Percentiles rank a stretch among this genome's conserved stretches.
Conservation (phyloP, 2,888 invertebrate genomes). For the Aporophyla lueneburgensis region DNA sequence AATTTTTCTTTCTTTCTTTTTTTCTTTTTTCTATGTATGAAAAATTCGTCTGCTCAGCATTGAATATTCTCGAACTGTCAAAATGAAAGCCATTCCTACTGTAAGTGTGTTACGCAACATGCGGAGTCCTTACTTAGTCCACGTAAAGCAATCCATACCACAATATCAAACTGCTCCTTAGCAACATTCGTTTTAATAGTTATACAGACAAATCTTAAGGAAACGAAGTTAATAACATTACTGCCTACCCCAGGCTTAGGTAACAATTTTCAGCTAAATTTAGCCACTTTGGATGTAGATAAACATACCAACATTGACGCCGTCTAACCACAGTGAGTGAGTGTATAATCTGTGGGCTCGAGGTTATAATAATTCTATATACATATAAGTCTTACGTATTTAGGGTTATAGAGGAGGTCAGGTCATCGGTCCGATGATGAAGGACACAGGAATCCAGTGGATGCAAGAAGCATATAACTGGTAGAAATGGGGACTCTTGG, state of each 20-base stretch:
- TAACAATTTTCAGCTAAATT: conserved; percentile 12
- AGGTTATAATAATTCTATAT: background rate
- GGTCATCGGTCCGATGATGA: no score
- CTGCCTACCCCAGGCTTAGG: background rate
- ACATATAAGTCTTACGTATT: no score
- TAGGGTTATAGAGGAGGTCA: no score
- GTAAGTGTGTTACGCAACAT: background rate
- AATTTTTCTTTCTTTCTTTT: no score
- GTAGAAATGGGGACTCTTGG: no score
- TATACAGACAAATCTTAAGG: background rate
- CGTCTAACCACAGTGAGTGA: background rate
- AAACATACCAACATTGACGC: conserved; percentile 9
- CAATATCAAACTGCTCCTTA: background rate
- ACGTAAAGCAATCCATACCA: background rate
- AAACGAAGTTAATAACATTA: background rate
- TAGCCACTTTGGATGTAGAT: conserved; percentile 15
- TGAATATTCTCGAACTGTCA: no score
- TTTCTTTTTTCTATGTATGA: no score
- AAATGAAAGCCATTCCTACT: no score
- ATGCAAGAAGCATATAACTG: no score
- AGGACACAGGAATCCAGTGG: no score
- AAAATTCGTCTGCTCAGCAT: no score
- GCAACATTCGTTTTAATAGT: background rate
- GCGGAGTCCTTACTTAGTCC: no score
- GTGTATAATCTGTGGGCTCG: background rate